These are phyloP conservation scores for Eremophila alpestris DNA, from an alignment of 2,797 vertebrate species.

Conservation along the genomic window DNA sequence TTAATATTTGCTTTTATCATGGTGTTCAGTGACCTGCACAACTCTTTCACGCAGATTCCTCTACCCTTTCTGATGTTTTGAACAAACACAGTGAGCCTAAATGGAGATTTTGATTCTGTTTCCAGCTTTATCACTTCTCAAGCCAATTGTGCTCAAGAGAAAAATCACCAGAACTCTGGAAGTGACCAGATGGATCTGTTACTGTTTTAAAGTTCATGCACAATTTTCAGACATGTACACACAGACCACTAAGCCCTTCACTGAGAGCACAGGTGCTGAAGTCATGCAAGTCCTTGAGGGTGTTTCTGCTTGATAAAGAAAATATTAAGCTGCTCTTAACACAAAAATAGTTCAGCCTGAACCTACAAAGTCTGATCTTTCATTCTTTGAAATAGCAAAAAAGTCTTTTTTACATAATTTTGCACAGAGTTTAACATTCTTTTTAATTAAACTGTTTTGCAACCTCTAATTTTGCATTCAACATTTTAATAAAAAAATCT, in stretches of 20 bases:
- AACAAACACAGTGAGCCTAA: conserved; percentile 70
- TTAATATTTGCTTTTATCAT: not conserved
- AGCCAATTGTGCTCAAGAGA: conserved; percentile 61
- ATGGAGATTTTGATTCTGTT: conserved; percentile 75
- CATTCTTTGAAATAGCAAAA: not conserved
- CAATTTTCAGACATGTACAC: not conserved
- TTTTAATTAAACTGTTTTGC: not conserved
- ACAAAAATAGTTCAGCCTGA: not conserved
- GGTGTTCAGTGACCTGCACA: not conserved
- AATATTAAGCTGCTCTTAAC: conserved; percentile 9
- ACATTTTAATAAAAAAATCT: conserved; percentile 7
- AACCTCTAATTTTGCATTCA: not conserved
- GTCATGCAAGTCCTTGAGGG: not conserved
- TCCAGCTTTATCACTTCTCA: conserved; percentile 68
- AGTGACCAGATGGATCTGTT: conserved; percentile 29
- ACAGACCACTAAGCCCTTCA: not conserved
- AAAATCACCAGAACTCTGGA: conserved; percentile 46
- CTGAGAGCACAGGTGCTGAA: conserved; percentile 16
- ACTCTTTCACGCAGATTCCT: conserved; percentile 66
- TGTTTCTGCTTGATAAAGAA: not conserved
- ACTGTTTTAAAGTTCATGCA: not conserved
- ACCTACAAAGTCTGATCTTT: not conserved
- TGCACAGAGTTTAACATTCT: not conserved
- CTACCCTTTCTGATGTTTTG: conserved; percentile 73
- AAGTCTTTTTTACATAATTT: not conserved